phyloP scores from a whole-genome alignment of 2,797 vertebrate genomes.

The Chrysocyon brachyurus region DNA sequence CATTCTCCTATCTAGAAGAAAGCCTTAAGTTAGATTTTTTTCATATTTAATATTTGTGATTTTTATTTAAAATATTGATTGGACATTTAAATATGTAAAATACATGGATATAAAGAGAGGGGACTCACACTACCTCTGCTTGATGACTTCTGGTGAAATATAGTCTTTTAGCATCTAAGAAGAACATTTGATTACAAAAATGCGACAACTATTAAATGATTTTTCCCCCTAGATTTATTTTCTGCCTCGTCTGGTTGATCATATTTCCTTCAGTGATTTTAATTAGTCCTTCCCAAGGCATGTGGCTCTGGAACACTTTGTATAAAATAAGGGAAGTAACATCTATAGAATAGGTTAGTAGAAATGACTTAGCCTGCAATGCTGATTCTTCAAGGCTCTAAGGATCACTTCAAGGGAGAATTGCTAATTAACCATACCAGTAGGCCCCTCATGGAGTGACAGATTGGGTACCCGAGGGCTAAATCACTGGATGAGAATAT shows the following conservation, averaged over 20 bases:
- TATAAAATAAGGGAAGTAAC: slow-evolving; percentile 68
- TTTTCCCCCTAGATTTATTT: slow-evolving; percentile 66
- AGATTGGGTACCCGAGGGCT: slow-evolving; percentile 27
- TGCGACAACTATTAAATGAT: slow-evolving; percentile 48
- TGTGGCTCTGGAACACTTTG: slow-evolving; percentile 25
- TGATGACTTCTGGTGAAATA: slow-evolving; percentile 41
- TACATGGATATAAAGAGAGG: slow-evolving; percentile 26
- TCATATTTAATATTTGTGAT: slow-evolving; percentile 1
- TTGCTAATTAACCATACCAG: slow-evolving; percentile 25
- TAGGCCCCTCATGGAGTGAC: slow-evolving; percentile 23
- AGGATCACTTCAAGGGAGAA: slow-evolving; percentile 56
- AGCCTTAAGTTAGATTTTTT: neutral
- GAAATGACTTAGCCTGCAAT: neutral
- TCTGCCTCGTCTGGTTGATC: slow-evolving; percentile 62
- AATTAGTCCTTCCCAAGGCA: slow-evolving; percentile 65
- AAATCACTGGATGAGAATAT: slow-evolving; percentile 34
- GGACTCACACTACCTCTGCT: neutral
- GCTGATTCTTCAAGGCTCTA: slow-evolving; percentile 40
- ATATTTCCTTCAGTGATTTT: slow-evolving; percentile 70
- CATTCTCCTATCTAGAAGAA: neutral
- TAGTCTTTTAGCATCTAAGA: slow-evolving; percentile 13
- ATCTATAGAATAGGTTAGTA: slow-evolving; percentile 57
- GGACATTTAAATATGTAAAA: slow-evolving; percentile 34
- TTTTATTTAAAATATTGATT: slow-evolving; percentile 61
- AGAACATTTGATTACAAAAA: slow-evolving; percentile 65